Conservation (phyloP, 2,888 invertebrate species). For the Latrodectus elegans region DNA sequence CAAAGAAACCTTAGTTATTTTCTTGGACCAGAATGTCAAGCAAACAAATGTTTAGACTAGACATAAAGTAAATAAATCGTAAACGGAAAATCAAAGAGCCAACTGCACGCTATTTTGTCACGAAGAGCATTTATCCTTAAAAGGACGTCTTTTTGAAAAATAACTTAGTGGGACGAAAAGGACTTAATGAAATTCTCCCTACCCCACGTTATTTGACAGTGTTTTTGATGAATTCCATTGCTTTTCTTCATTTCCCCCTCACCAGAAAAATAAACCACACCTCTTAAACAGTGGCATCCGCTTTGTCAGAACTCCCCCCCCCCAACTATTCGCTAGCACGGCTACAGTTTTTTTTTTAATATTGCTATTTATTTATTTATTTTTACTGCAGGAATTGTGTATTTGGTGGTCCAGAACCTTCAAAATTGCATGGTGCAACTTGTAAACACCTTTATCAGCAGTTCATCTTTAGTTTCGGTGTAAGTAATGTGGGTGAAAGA, state of each 20-base stretch:
- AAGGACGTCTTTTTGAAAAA: too few relatives aligned
- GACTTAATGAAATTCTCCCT: too few relatives aligned
- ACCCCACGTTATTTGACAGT: too few relatives aligned
- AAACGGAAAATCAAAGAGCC: background rate
- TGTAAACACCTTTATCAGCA: constrained; percentile 13
- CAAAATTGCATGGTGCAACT: background rate
- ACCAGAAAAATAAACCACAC: background rate
- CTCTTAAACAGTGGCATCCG: background rate
- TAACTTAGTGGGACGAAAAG: too few relatives aligned
- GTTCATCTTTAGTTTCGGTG: background rate
- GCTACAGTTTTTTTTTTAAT: background rate
- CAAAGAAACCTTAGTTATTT: too few relatives aligned
- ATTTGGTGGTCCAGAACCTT: background rate
- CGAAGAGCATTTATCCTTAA: too few relatives aligned
- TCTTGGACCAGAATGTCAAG: too few relatives aligned
- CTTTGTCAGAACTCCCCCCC: background rate
- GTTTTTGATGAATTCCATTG: too few relatives aligned
- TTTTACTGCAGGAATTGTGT: background rate
- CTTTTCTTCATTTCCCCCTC: too few relatives aligned
- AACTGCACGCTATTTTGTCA: too few relatives aligned
- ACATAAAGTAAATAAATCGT: background rate
- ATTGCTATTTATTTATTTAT: background rate
- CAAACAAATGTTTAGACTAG: background rate
- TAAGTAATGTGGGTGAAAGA: background rate
- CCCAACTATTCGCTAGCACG: background rate